phyloP scores from a whole-genome alignment of 2,888 invertebrate genomes.

The Eristalis tenax region DNA sequence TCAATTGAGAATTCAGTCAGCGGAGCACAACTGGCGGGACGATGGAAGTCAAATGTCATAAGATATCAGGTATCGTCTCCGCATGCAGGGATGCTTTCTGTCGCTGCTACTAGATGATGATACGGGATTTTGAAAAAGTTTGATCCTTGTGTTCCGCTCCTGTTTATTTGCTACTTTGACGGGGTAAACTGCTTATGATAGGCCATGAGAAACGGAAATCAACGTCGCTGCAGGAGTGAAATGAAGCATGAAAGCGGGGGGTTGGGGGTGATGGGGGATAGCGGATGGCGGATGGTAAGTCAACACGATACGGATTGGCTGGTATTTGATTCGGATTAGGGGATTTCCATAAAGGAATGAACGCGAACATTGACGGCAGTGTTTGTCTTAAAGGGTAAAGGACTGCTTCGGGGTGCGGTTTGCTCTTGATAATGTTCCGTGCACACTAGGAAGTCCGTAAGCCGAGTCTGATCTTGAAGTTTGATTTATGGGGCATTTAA shows the following conservation, averaged over 20 bases:
- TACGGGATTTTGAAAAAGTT: constrained; percentile 56
- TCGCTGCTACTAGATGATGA: constrained; percentile 49
- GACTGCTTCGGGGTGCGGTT: not conserved
- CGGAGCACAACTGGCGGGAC: constrained; percentile 4
- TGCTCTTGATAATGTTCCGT: too few relatives aligned
- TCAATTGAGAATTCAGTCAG: constrained; percentile 64
- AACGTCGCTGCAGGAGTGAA: constrained; percentile 48
- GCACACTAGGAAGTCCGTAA: too few relatives aligned
- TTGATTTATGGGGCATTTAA: too few relatives aligned
- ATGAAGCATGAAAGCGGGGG: constrained; percentile 24
- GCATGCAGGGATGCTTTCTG: constrained; percentile 13
- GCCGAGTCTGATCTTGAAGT: too few relatives aligned
- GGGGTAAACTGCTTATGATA: constrained; percentile 66
- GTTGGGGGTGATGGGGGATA: not conserved
- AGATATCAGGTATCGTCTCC: constrained; percentile 49
- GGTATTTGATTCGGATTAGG: constrained; percentile 51
- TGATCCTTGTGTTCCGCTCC: constrained; percentile 41
- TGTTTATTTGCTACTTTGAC: constrained; percentile 62
- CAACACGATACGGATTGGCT: constrained; percentile 46
- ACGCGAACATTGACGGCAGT: not conserved
- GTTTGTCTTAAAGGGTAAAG: not conserved
- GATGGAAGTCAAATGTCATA: constrained; percentile 62
- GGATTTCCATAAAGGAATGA: constrained; percentile 31
- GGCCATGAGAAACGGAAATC: constrained; percentile 50
- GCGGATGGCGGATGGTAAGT: not conserved